These are phyloP conservation scores for Bubo blakistoni DNA, from an alignment of 2,113 vertebrate species.

Conservation along the genomic window DNA sequence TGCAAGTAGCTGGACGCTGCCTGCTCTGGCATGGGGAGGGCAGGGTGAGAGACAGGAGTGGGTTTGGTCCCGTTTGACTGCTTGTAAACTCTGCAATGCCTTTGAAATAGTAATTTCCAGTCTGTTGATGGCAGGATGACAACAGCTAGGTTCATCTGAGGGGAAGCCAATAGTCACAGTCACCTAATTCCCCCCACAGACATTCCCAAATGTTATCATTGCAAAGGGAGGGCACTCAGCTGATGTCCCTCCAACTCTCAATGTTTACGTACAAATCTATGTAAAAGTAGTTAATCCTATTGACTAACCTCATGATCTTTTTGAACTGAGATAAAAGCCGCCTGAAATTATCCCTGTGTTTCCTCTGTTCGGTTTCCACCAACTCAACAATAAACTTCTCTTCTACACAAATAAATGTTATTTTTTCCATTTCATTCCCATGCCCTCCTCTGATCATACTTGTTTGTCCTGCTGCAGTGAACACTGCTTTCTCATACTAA, in stretches of 20 bases:
- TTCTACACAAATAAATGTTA: background rate
- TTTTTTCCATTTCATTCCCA: background rate
- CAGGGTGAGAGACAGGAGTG: background rate
- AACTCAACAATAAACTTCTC: background rate
- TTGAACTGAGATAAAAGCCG: background rate
- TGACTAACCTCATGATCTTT: background rate
- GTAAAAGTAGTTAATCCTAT: conserved; percentile 31
- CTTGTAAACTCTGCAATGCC: background rate
- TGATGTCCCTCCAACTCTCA: background rate
- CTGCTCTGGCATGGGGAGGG: background rate
- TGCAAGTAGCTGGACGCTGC: background rate
- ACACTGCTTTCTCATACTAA: background rate
- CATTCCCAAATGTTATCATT: background rate
- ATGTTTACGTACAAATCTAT: background rate
- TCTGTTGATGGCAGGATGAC: background rate
- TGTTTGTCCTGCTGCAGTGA: background rate
- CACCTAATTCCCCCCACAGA: background rate
- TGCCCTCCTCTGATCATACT: background rate
- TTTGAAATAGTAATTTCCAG: background rate
- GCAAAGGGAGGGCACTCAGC: background rate
- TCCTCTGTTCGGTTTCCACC: background rate
- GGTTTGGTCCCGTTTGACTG: background rate
- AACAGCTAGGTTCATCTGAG: conserved; percentile 29
- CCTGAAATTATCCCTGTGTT: background rate
- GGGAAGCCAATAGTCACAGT: background rate